Evolutionary conservation across 2,113 vertebrate genomes (phyloP).

Genomic region (Aspiorhynchus laticeps): DNA sequence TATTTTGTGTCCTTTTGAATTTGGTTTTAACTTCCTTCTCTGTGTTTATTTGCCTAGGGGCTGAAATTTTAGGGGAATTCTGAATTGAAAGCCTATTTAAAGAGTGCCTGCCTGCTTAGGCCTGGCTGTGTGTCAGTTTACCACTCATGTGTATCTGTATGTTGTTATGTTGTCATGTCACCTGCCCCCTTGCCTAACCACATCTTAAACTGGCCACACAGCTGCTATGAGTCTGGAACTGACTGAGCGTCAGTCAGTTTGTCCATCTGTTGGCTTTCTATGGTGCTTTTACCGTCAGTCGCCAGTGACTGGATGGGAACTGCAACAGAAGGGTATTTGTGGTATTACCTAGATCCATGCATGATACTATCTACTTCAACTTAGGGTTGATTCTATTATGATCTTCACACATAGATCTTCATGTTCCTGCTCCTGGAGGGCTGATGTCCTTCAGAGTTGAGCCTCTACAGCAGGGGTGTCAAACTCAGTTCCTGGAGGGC

Average conservation of each 20-base stretch:
- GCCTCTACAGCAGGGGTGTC: no score
- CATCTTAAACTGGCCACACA: constrained; percentile 56
- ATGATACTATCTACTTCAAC: background rate
- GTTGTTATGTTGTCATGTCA: constrained; percentile 62
- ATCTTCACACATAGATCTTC: no score
- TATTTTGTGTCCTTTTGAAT: constrained; percentile 55
- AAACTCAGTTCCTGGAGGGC: no score
- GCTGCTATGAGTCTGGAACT: constrained; percentile 60
- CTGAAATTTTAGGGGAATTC: constrained; percentile 71
- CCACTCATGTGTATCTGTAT: constrained; percentile 64
- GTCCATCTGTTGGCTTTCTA: constrained; percentile 46
- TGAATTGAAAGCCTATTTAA: constrained; percentile 66
- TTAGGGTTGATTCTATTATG: background rate
- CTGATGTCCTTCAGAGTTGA: no score
- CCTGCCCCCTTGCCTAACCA: constrained; percentile 52
- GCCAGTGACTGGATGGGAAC: background rate
- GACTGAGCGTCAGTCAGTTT: constrained; percentile 38
- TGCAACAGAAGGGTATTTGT: constrained; percentile 20
- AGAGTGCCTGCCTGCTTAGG: constrained; percentile 56
- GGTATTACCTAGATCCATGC: background rate
- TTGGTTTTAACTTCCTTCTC: constrained; percentile 66
- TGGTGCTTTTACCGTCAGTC: constrained; percentile 24
- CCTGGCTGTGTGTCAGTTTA: constrained; percentile 60
- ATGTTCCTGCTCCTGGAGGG: no score
- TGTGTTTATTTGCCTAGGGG: constrained; percentile 63